Conservation (phyloP, 2,797 vertebrate species). For the Phataginus tetradactyla region DNA sequence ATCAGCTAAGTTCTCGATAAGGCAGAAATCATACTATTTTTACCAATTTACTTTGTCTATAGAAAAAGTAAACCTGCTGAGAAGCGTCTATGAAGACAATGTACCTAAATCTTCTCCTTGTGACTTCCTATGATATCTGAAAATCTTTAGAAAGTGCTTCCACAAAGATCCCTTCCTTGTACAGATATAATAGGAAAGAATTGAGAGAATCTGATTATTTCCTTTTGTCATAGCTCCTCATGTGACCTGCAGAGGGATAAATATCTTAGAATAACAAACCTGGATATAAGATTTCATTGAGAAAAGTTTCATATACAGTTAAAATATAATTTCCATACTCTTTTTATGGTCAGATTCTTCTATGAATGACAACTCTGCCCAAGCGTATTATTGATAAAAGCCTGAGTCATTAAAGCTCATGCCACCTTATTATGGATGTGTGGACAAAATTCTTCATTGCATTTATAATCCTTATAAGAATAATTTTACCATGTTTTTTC, state of each 20-base stretch:
- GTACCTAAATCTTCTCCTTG: not conserved
- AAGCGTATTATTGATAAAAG: not conserved
- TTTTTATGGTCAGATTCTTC: not conserved
- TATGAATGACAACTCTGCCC: not conserved
- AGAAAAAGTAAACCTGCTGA: not conserved
- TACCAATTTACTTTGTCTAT: not conserved
- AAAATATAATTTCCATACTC: not conserved
- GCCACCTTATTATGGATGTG: not conserved
- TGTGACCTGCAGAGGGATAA: not conserved
- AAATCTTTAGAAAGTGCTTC: not conserved
- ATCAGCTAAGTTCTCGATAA: not conserved
- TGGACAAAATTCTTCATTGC: not conserved
- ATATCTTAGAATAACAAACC: not conserved
- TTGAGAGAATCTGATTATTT: not conserved
- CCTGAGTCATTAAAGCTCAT: not conserved
- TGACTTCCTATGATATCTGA: not conserved
- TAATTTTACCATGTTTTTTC: not conserved
- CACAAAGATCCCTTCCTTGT: not conserved
- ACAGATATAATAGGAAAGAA: not conserved
- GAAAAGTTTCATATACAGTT: not conserved
- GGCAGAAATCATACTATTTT: not conserved
- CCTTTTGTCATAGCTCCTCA: not conserved
- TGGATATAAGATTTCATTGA: not conserved
- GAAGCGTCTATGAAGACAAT: not conserved
- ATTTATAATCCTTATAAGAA: conserved; percentile 9